phyloP scores from a whole-genome alignment of 2,888 invertebrate species.

The Eupsilia transversa region DNA sequence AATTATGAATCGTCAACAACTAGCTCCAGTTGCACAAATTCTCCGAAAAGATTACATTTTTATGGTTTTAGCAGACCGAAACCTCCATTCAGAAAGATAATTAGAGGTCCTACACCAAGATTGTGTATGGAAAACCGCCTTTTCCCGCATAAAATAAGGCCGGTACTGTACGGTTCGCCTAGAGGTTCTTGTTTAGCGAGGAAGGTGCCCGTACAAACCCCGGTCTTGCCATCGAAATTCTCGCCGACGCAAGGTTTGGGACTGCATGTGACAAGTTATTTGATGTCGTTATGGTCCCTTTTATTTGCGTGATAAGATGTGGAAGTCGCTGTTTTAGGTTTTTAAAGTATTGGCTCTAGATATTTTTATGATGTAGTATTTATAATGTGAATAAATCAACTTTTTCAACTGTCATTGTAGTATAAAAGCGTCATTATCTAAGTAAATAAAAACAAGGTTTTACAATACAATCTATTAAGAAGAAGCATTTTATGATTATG shows the following conservation, averaged over 20 bases:
- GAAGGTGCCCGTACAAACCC: slow-evolving; percentile 85
- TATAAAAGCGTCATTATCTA: background rate
- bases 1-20: slow-evolving; percentile 92
- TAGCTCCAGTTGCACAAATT: slow-evolving; percentile 92
- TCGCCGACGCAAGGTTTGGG: slow-evolving; percentile 86
- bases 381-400: too few species aligned
- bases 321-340: slow-evolving; percentile 13
- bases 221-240: slow-evolving; percentile 90
- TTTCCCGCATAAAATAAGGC: slow-evolving; percentile 77
- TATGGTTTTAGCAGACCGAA: slow-evolving; percentile 84
- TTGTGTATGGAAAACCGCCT: slow-evolving; percentile 81
- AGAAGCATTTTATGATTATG: too few species aligned
- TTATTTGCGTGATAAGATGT: slow-evolving; percentile 66
- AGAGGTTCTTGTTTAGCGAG: slow-evolving; percentile 86
- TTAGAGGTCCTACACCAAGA: slow-evolving; percentile 82
- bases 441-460: too few species aligned
- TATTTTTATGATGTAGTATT: slow-evolving; percentile 12
- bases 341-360: slow-evolving; percentile 13
- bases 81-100: slow-evolving; percentile 82
- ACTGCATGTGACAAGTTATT: slow-evolving; percentile 75
- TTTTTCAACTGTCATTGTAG: too few species aligned
- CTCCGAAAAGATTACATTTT: slow-evolving; percentile 90
- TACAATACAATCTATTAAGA: too few species aligned
- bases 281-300: slow-evolving; percentile 71
- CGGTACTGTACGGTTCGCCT: slow-evolving; percentile 76